phyloP scores from a whole-genome alignment of 2,113 vertebrate genomes.

The Baryphthengus martii region DNA sequence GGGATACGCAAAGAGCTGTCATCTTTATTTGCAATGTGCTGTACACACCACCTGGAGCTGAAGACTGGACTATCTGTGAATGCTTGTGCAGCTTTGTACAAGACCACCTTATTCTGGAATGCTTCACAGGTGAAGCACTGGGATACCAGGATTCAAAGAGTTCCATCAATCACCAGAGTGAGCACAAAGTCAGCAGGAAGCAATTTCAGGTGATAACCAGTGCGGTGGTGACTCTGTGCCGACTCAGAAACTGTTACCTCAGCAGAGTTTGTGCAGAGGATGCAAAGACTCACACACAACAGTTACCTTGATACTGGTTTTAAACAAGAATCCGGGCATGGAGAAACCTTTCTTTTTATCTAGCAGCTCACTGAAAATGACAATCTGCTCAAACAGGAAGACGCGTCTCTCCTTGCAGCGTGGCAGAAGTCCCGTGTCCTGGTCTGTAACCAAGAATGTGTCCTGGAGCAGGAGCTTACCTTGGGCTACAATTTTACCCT shows the following conservation, averaged over 20 bases:
- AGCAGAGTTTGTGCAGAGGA: constrained; percentile 21
- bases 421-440: constrained; percentile 89
- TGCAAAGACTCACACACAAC: background rate
- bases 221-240: background rate
- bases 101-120: background rate
- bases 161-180: background rate
- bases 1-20: background rate
- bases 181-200: background rate
- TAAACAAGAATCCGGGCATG: constrained; percentile 95
- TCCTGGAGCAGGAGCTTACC: constrained; percentile 95
- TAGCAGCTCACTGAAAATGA: constrained; percentile 97
- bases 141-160: background rate
- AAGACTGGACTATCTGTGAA: background rate
- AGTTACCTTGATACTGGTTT: constrained; percentile 93
- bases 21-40: background rate
- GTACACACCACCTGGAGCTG: background rate
- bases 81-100: background rate
- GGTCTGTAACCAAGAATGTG: constrained; percentile 94
- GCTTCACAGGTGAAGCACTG: background rate
- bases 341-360: constrained; percentile 99
- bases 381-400: constrained; percentile 97
- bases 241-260: constrained; percentile 37
- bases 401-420: constrained; percentile 94
- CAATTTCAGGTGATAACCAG: background rate
- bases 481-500: constrained; percentile 99